Base-by-base conservation (phyloP, 2,797 vertebrate species). In the Sandelia bainsii region DNA sequence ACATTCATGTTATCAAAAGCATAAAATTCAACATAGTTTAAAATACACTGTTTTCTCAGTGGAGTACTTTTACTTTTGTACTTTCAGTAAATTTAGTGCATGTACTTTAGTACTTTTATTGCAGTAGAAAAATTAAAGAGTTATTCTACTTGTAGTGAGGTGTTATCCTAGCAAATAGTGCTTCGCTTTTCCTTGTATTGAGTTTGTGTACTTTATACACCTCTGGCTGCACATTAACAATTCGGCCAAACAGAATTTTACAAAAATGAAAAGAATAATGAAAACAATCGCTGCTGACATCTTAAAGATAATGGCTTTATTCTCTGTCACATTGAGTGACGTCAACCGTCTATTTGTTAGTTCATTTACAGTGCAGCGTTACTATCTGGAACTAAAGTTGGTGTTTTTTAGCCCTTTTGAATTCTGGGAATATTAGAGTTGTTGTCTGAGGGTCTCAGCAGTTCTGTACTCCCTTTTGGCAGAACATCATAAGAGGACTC, bases 391-490 rank as follows among this genome's bases (percentile, higher is more conserved):
- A 87, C 82, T 75, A 85, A 81, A 85, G 87, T 81, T 87, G 82
- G 84, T 88, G 88, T 91, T 90, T 87, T 20, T 87, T 85, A 83
- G 87, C 86, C 85, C 80, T 61, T 79, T 77, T 93, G 84, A 92
- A 95, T 94, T 94, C 92, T 94, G 94, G 86, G 90, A 91, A 89
- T 72, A 90, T 82, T 84, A 84, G 29, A 87, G 88, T 84, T 90
- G 87, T 94, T 95, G 93, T 94, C 91, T 93, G 92, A 94, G 87
- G 85, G 90, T 89, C 81, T 91, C 92, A 93, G 90, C 83, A 86
- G 87, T 89, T 92, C 83, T 88, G 84, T 83, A 90, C 92, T 91
- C 78, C 84, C 80, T 85, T 73, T 77, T 92, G 90, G 88, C 81
- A 94, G 87, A 92, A 76, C 87, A 84, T 91, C 93, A 91, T 86